Evolutionary conservation across 2,797 vertebrate species (phyloP), one percentile per base, ranked within the genome.

Genomic region (Hipposideros larvatus): DNA sequence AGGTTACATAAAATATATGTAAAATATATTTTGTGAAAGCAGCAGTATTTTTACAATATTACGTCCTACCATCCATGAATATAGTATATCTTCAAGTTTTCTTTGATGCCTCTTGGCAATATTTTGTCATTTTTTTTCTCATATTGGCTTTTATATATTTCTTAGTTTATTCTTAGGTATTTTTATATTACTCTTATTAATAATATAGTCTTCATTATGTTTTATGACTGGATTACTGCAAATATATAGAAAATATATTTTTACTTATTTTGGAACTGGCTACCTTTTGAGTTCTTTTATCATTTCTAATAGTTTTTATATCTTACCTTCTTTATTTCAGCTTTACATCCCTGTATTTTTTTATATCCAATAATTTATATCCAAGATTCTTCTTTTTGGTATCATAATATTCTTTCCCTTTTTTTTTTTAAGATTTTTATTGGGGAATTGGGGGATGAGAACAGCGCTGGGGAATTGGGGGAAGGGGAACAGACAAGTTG

Each of bases 291-390:
- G n/a, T 88, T 70, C 41, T 88, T 41, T 59, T 92, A 43, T 55
- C 46, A 79, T 66, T 92, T 92, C 34, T 82, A 95, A 37, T 22
- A 57, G 57, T 7, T 95, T 93, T 91, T 88, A 87, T 41, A 87
- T 87, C 70, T 28, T 19, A 59, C 7, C 22, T 82, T 88, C n/a
- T 89, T 88, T 80, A 90, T 77, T 82, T 90, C 18, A 87, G 63
- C 24, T 15, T 87, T 82, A 59, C 4, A 91, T 78, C 14, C 41
- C 75, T 78, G 3, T 31, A 37, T 37, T 37, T 37, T 37, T 37
- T 37, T 37, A 37, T 37, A 37, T 37, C 37, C 37, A 73, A 59
- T 65, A 82, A 77, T 71, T 95, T 88, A 53, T 37, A 74, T 16
- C 11, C 16, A 84, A 61, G 66, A 93, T 61, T 91, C 61, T 90